Conservation (phyloP, 1,140 invertebrate genomes). For the Heliconius nattereri region DNA sequence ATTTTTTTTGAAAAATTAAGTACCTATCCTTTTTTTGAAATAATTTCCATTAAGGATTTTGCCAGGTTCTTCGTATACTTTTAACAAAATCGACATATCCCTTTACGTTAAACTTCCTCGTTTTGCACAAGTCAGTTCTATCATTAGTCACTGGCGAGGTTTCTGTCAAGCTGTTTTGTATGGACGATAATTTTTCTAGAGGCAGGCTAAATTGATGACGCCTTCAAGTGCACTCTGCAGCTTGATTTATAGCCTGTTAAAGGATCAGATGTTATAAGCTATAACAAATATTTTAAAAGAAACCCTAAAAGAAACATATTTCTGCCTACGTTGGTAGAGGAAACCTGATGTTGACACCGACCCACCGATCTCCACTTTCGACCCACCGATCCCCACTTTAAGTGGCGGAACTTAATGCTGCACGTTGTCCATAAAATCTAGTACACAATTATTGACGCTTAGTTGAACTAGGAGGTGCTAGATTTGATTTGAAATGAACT, state of each 20-base stretch:
- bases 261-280: neutral
- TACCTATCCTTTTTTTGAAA: too few relatives aligned
- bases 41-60: neutral
- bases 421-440: too few relatives aligned
- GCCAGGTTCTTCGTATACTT: neutral
- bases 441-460: too few relatives aligned
- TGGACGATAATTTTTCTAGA: slow-evolving; percentile 9
- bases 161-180: slow-evolving; percentile 8
- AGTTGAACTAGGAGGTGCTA: too few relatives aligned
- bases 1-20: too few relatives aligned
- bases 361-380: too few relatives aligned
- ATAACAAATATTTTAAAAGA: neutral
- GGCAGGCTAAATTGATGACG: slow-evolving; percentile 10
- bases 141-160: slow-evolving; percentile 6
- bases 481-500: too few relatives aligned
- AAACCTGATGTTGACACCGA: too few relatives aligned
- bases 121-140: neutral
- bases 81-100: neutral
- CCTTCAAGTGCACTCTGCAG: neutral
- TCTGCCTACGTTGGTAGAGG: neutral
- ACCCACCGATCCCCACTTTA: too few relatives aligned
- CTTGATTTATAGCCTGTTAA: slow-evolving; percentile 8
- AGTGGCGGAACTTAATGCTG: too few relatives aligned
- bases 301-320: neutral
- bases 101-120: slow-evolving; percentile 1